Evolutionary conservation across 2,888 invertebrate genomes (phyloP).

Genomic region (Phaedon cochleariae): DNA sequence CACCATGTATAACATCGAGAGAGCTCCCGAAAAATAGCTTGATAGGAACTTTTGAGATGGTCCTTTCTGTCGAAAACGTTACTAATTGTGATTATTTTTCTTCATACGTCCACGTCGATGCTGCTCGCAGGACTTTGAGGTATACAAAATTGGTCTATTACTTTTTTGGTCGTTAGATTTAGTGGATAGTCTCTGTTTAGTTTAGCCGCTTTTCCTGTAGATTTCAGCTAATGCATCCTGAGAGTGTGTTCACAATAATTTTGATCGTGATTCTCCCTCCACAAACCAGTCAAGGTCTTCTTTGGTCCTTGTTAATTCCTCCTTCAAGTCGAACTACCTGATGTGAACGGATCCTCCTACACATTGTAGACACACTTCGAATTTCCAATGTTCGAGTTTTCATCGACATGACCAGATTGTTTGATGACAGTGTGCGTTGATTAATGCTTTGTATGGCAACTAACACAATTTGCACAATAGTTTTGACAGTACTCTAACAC

Average conservation of each 20-base stretch:
- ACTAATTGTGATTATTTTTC: slow-evolving; percentile 72
- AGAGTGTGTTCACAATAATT: slow-evolving; percentile 36
- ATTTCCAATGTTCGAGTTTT: background rate
- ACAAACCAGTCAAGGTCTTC: background rate
- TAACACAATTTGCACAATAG: slow-evolving; percentile 48
- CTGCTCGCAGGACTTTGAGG: slow-evolving; percentile 86
- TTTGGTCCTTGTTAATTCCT: background rate
- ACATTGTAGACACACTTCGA: slow-evolving; percentile 27
- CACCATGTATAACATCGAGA: slow-evolving; percentile 42
- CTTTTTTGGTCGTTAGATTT: slow-evolving; percentile 60
- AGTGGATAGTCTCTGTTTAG: slow-evolving; percentile 61
- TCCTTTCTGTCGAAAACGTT: slow-evolving; percentile 71
- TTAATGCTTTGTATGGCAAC: slow-evolving; percentile 57
- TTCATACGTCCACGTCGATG: slow-evolving; percentile 68
- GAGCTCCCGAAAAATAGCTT: slow-evolving; percentile 62
- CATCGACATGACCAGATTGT: background rate
- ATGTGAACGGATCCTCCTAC: background rate
- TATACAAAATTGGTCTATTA: slow-evolving; percentile 64
- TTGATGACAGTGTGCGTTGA: background rate
- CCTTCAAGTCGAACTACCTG: background rate
- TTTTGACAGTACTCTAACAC: slow-evolving; percentile 47
- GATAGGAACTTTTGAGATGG: slow-evolving; percentile 91
- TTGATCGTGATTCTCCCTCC: slow-evolving; percentile 12
- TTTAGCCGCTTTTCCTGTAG: slow-evolving; percentile 62
- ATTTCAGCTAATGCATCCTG: slow-evolving; percentile 50